Base-by-base conservation (phyloP, 2,113 vertebrate genomes). In the Cyanoderma ruficeps region DNA sequence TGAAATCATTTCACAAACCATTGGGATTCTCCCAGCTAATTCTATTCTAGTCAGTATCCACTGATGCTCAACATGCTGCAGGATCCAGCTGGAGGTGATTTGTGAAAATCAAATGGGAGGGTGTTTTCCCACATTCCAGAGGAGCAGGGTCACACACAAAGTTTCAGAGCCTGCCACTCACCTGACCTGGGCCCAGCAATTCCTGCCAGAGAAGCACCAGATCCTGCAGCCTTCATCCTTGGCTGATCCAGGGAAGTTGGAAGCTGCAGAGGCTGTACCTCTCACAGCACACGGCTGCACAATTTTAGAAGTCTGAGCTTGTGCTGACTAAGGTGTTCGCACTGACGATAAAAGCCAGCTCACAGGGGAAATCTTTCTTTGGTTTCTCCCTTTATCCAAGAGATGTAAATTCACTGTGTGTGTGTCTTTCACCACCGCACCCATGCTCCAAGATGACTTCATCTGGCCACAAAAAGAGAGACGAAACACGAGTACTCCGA, bases 371-470 rank as follows among this genome's bases (percentile, higher is more conserved):
- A 93, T 81, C 79, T 75, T 92, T 89, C 83, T 84, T 92, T 4
- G 0, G 70, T 67, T 93, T 93, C 76, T 90, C 25, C 76, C 68
- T 93, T 95, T 76, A 93, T 64, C 76, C 83, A 79, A 78, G 71
- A 94, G 35, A 93, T 52, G 68, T 41, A 92, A 93, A 94, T 75
- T 64, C 76, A 81, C 60, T 59, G 4, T 11, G 14, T 79, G 14
- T 83, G 59, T 13, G 5, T 75, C 79, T 93, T 77, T 94, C 83
- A 92, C 44, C 77, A 71, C 81, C 20, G 2, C 83, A 78, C 80
- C 76, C 82, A 55, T 79, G 44, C 68, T 90, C 90, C 83, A 80
- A 60, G 44, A 86, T 75, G 17, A 96, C 47, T 90, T 92, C 82
- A 83, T 68, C 44, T 87, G 37, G 44, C 71, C 79, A 64, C 2